phyloP scores from a whole-genome alignment of 2,797 vertebrate species.

The Arnoldichthys spilopterus region DNA sequence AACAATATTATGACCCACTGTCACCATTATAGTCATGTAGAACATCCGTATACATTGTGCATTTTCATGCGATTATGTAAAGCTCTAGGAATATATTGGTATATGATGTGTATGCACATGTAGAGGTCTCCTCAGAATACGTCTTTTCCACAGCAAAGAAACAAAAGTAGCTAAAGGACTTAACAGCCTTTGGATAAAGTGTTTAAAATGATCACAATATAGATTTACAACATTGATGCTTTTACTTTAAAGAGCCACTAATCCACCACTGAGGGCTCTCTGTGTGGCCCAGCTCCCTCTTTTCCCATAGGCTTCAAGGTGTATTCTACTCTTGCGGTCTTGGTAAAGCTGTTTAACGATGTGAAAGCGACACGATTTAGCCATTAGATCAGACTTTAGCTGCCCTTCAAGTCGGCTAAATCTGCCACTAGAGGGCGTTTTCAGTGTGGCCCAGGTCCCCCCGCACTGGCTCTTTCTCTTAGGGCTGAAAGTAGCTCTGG shows the following conservation, averaged over 20 bases:
- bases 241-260: too few relatives aligned
- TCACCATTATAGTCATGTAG: too few relatives aligned
- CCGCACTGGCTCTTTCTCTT: conserved; percentile 26
- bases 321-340: too few relatives aligned
- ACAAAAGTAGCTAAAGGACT: too few relatives aligned
- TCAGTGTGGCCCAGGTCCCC: conserved; percentile 37
- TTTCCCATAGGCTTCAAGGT: not conserved
- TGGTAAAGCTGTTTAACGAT: not conserved
- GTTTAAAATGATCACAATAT: not conserved
- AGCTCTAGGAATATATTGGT: too few relatives aligned
- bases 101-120: too few relatives aligned
- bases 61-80: too few relatives aligned
- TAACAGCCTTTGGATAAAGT: not conserved
- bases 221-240: not conserved
- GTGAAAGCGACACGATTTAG: not conserved
- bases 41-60: too few relatives aligned
- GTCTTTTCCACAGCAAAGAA: too few relatives aligned
- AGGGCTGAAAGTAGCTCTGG: conserved; percentile 43
- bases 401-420: not conserved
- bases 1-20: too few relatives aligned
- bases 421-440: conserved; percentile 15
- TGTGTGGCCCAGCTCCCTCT: not conserved
- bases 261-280: too few relatives aligned
- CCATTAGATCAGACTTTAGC: not conserved
- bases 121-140: too few relatives aligned